These are phyloP conservation scores for Notocelia uddmanniana DNA, from an alignment of 2,888 invertebrate species.

Conservation along the genomic window DNA sequence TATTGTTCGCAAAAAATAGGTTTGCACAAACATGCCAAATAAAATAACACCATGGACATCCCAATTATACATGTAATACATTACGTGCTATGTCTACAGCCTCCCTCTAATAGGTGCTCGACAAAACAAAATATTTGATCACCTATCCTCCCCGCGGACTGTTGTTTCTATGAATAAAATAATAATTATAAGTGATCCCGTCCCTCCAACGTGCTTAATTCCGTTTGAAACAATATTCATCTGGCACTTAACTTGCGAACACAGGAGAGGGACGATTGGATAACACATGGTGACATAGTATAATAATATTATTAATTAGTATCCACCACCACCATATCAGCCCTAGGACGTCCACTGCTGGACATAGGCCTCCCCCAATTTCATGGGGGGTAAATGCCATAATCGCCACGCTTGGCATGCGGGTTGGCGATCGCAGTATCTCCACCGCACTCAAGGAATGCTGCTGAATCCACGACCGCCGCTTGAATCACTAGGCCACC, in stretches of 20 bases:
- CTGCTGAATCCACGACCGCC: too few species aligned
- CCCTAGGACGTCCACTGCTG: too few species aligned
- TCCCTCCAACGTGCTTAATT: slow-evolving; percentile 81
- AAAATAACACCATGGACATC: slow-evolving; percentile 39
- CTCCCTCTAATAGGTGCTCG: slow-evolving; percentile 77
- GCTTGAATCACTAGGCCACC: too few species aligned
- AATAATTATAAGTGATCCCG: slow-evolving; percentile 85
- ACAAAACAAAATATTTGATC: slow-evolving; percentile 80
- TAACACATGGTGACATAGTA: background rate
- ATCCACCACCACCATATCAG: too few species aligned
- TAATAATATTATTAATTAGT: background rate
- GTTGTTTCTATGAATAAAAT: slow-evolving; percentile 87
- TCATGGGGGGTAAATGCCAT: too few species aligned
- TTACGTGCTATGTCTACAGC: slow-evolving; percentile 47
- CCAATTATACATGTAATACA: slow-evolving; percentile 42
- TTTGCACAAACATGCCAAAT: slow-evolving; percentile 23
- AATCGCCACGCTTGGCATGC: too few species aligned
- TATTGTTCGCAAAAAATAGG: too few species aligned
- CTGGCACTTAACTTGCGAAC: slow-evolving; percentile 74
- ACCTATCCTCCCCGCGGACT: slow-evolving; percentile 80
- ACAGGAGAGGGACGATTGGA: slow-evolving; percentile 52
- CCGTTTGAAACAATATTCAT: slow-evolving; percentile 85
- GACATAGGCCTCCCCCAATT: too few species aligned
- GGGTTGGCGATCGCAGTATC: too few species aligned
- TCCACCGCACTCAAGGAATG: too few species aligned